Percentiles rank a stretch among this genome's conserved stretches.
Conservation (phyloP, 2,113 vertebrate species). For the Myotis lucifugus region DNA sequence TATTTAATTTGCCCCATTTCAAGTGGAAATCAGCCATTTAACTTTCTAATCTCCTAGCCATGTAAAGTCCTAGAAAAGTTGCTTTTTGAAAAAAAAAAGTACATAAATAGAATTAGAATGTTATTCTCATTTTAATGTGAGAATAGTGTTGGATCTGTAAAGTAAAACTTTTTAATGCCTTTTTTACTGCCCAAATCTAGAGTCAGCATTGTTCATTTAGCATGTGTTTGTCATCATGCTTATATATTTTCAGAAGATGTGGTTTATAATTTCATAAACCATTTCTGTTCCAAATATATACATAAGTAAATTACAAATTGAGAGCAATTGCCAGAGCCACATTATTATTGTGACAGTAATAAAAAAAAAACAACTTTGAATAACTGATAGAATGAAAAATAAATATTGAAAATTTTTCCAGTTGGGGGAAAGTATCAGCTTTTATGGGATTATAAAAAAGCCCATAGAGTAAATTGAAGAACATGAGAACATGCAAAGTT, state of each 20-base stretch:
- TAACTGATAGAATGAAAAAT: constrained; percentile 27
- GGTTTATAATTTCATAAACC: constrained; percentile 38
- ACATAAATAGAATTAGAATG: neutral
- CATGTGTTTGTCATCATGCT: constrained; percentile 10
- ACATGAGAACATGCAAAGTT: constrained; percentile 4
- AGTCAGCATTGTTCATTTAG: neutral
- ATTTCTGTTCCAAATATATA: constrained; percentile 15
- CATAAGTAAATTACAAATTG: constrained; percentile 12
- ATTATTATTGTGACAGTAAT: constrained; percentile 14
- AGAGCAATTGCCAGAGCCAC: neutral
- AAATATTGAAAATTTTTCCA: neutral
- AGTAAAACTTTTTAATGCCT: constrained; percentile 31
- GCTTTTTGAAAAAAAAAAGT: constrained; percentile 25
- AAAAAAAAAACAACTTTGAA: constrained; percentile 23
- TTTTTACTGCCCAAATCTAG: constrained; percentile 37
- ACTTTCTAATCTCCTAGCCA: constrained; percentile 46
- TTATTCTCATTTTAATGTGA: constrained; percentile 44
- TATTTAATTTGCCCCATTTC: constrained; percentile 40
- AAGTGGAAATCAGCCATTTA: constrained; percentile 58
- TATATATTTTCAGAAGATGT: constrained; percentile 31
- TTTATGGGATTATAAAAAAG: constrained; percentile 8
- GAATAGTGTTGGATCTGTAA: neutral
- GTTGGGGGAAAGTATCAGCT: neutral
- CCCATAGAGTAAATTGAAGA: neutral
- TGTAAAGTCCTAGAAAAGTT: constrained; percentile 69